phyloP scores from a whole-genome alignment of 1,140 invertebrate species.

The Brachionus rubens region DNA sequence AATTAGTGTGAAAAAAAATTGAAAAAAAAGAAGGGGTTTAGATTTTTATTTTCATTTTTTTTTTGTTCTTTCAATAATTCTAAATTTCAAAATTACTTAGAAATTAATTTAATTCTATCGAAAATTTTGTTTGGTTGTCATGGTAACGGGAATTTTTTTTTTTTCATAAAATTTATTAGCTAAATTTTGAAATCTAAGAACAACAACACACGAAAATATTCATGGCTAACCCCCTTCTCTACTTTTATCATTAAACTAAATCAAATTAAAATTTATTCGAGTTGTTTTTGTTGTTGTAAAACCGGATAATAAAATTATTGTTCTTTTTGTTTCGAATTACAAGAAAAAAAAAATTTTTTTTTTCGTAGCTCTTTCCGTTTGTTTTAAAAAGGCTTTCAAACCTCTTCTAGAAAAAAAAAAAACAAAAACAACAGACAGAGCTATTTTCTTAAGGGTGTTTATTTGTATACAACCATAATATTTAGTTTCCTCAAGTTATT shows the following conservation, averaged over 20 bases:
- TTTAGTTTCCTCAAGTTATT: too few relatives aligned
- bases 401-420: too few relatives aligned
- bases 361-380: too few relatives aligned
- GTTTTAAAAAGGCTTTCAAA: too few relatives aligned
- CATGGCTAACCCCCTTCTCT: neutral
- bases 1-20: slow-evolving; percentile 4
- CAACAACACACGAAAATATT: neutral
- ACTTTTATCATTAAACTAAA: neutral
- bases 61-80: slow-evolving; percentile 1
- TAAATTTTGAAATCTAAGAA: slow-evolving; percentile 2
- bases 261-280: too few relatives aligned
- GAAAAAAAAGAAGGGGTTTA: neutral
- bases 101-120: slow-evolving; percentile 20
- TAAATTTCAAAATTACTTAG: slow-evolving; percentile 31
- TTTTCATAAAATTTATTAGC: slow-evolving; percentile 38
- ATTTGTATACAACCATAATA: too few relatives aligned
- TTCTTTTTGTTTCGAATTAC: too few relatives aligned
- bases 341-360: too few relatives aligned
- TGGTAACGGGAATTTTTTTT: neutral
- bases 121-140: neutral
- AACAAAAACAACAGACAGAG: too few relatives aligned
- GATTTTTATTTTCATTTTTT: neutral
- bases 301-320: too few relatives aligned
- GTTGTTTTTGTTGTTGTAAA: too few relatives aligned
- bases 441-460: too few relatives aligned